Conservation (phyloP, 1,140 invertebrate genomes). For the Drosophila tani region DNA sequence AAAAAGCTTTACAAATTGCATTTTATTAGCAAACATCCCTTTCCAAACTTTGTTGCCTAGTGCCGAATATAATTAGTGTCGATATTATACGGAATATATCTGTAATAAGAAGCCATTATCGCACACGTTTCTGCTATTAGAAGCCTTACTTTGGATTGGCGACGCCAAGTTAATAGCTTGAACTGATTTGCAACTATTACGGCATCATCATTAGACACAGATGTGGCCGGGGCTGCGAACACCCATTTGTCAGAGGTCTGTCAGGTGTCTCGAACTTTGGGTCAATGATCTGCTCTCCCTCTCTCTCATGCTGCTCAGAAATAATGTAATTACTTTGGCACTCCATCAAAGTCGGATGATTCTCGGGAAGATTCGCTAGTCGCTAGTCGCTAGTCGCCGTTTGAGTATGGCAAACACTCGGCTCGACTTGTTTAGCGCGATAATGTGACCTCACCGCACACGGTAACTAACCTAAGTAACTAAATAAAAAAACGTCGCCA, state of each 20-base stretch:
- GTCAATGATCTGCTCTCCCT: conserved; percentile 51
- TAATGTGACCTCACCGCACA: conserved; percentile 12
- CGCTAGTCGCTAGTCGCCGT: conserved; percentile 16
- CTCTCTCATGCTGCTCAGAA: neutral
- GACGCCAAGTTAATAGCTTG: conserved; percentile 48
- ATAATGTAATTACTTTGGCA: conserved; percentile 6
- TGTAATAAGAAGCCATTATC: conserved; percentile 36
- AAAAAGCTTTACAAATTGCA: no score
- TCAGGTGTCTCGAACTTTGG: conserved; percentile 54
- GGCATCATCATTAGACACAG: conserved; percentile 46
- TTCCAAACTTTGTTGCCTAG: neutral
- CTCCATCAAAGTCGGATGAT: conserved; percentile 18
- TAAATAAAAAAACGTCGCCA: conserved; percentile 24
- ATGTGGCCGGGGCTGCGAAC: conserved; percentile 27
- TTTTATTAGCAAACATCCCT: neutral
- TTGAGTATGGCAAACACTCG: conserved; percentile 40
- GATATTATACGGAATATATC: conserved; percentile 14
- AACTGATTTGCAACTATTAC: conserved; percentile 55
- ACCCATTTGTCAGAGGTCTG: conserved; percentile 34
- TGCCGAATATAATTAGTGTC: conserved; percentile 25
- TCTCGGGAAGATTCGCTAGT: conserved; percentile 3
- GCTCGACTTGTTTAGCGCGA: conserved; percentile 7
- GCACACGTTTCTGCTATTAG: conserved; percentile 56
- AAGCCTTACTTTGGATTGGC: conserved; percentile 21
- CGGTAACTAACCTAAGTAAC: conserved; percentile 51